Base-by-base conservation (phyloP, 2,888 invertebrate genomes). In the Helicoverpa assulta region DNA sequence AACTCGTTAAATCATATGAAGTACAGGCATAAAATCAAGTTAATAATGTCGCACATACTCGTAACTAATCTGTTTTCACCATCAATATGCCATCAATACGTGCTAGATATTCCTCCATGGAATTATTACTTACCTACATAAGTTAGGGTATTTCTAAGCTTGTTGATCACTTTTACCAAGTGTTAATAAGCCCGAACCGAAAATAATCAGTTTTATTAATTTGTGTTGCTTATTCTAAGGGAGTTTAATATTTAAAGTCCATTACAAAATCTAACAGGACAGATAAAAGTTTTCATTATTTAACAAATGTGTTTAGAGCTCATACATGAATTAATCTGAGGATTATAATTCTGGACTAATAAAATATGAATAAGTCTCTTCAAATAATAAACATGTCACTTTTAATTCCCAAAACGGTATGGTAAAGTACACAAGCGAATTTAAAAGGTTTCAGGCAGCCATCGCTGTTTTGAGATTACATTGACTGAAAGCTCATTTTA, bases 321-420 rank as follows among this genome's bases (percentile, higher is more conserved):
- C 12, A 47, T 74, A 54, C 40, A 51, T 53, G n/a, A 51, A 59
- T 66, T 57, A 54, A 63, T 55, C 40, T 50, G 40, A 10, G 57
- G 55, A 73, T 71, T 74, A 65, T 14, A 65, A 12, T 47, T 40
- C 37, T 21, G 40, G 50, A 14, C 61, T 54, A 55, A 43, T 63
- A 55, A 67, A 67, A 67, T 52, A 67, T 64, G 57, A 14, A 55
- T 64, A 69, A 69, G 75, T 56, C 51, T 53, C 51, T 60, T 21
- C 50, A 66, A 73, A 65, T 78, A 77, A 77, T 66, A 73, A 33
- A 67, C 60, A 58, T 71, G 56, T 71, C 63, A 70, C 5, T 37
- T 43, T n/a, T 72, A 54, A 73, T 63, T 52, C 73, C 77, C 52
- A 53, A 73, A 76, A 73, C 47, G 76, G 73, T 73, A 37, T 29